These are phyloP conservation scores for Caenorhabditis sp. DNA, from an alignment of 2,888 invertebrate genomes.

Conservation along the genomic window DNA sequence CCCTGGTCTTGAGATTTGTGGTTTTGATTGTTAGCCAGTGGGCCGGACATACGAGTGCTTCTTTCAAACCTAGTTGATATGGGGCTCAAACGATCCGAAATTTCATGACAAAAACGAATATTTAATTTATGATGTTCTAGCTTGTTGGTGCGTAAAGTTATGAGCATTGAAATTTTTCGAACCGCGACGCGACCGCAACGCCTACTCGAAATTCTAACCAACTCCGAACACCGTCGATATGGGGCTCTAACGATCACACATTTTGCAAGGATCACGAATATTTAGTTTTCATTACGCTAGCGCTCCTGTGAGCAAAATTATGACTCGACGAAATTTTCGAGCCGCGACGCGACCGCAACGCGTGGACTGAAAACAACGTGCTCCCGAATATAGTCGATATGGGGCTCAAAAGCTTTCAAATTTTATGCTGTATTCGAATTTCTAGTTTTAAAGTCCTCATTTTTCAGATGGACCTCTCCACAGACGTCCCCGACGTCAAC, in stretches of 20 bases:
- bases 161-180: too few species aligned
- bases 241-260: not conserved
- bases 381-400: too few species aligned
- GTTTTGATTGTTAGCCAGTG: not conserved
- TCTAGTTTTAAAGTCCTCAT: not conserved
- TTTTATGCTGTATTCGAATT: not conserved
- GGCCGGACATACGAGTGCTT: not conserved
- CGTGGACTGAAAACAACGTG: too few species aligned
- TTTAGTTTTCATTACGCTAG: not conserved
- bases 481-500: conserved; percentile 56
- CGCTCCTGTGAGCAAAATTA: too few species aligned
- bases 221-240: not conserved
- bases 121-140: too few species aligned
- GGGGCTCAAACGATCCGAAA: conserved; percentile 1
- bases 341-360: too few species aligned
- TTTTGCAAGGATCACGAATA: not conserved
- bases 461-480: conserved; percentile 64
- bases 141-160: too few species aligned
- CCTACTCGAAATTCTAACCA: not conserved
- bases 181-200: conserved; percentile 14
- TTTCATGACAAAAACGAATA: not conserved
- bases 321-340: too few species aligned
- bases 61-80: not conserved
- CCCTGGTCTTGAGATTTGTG: not conserved
- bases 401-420: conserved; percentile 5